Percentiles rank a stretch among this genome's conserved stretches.
phyloP scores from a whole-genome alignment of 1,140 invertebrate species.

The Drosophila leontia region DNA sequence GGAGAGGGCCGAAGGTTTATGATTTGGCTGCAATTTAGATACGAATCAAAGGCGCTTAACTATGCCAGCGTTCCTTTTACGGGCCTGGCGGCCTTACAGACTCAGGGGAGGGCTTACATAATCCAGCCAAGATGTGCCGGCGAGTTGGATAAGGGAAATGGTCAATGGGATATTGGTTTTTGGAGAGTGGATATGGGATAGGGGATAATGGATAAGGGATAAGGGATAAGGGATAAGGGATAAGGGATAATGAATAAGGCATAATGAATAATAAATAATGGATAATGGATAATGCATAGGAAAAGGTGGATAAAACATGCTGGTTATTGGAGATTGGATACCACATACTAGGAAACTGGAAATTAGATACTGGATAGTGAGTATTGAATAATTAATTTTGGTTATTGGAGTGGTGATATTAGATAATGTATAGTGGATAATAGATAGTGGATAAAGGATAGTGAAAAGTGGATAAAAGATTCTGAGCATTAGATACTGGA shows the following conservation, averaged over 20 bases:
- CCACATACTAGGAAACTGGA: too few species aligned
- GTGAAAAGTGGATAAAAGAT: too few species aligned
- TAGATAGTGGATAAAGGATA: not conserved
- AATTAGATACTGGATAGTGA: too few species aligned
- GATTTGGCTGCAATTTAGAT: constrained; percentile 47
- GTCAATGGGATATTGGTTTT: not conserved
- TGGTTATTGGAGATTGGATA: too few species aligned
- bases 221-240: not conserved
- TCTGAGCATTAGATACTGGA: not conserved
- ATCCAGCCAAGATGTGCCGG: constrained; percentile 21
- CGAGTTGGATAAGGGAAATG: not conserved
- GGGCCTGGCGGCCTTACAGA: constrained; percentile 4
- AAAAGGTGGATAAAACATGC: too few species aligned
- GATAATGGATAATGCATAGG: too few species aligned
- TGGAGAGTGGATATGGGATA: not conserved
- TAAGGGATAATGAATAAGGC: not conserved
- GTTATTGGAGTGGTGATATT: too few species aligned
- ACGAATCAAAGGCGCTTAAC: constrained; percentile 39
- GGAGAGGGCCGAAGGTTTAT: constrained; percentile 42
- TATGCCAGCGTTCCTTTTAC: constrained; percentile 24
- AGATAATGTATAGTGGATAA: not conserved
- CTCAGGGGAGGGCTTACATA: constrained; percentile 27
- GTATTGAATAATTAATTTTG: too few species aligned
- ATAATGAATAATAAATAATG: not conserved
- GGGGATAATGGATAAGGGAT: not conserved